Conservation (phyloP, 2,888 invertebrate genomes). For the Branchellion lobata region DNA sequence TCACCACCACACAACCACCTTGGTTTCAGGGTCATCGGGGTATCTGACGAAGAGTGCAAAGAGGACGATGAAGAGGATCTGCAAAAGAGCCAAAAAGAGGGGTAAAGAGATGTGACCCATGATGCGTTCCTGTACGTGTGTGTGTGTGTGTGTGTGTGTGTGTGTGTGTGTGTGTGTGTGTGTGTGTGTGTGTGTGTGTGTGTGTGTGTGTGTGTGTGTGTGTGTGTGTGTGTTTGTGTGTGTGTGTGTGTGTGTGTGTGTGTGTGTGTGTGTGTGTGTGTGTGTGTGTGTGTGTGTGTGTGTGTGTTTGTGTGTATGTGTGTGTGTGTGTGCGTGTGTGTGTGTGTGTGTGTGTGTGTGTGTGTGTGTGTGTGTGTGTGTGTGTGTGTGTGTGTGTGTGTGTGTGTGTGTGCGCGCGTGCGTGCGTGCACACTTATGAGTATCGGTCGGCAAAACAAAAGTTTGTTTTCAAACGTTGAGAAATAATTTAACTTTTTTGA, state of each 20-base stretch:
- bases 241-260: constrained; percentile 17
- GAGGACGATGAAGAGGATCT: constrained; percentile 48
- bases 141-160: constrained; percentile 29
- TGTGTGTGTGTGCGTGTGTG: too few relatives aligned
- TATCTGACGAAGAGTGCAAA: constrained; percentile 50
- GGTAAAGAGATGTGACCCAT: constrained; percentile 37
- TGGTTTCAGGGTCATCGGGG: background rate
- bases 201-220: constrained; percentile 13
- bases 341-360: too few relatives aligned
- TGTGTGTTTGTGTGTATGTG: too few relatives aligned
- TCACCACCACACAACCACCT: too few relatives aligned
- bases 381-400: too few relatives aligned
- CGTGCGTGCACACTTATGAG: too few relatives aligned
- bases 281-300: constrained; percentile 11
- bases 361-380: too few relatives aligned
- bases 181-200: constrained; percentile 25
- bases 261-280: constrained; percentile 31
- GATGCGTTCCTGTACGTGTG: background rate
- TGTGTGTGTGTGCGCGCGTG: too few relatives aligned
- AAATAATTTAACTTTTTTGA: too few relatives aligned
- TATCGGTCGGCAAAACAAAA: too few relatives aligned
- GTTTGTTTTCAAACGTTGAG: too few relatives aligned
- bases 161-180: constrained; percentile 29
- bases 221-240: background rate
- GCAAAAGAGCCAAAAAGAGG: constrained; percentile 35